Evolutionary conservation across 2,888 invertebrate species (phyloP).

Genomic region (Auanema freiburgensis): DNA sequence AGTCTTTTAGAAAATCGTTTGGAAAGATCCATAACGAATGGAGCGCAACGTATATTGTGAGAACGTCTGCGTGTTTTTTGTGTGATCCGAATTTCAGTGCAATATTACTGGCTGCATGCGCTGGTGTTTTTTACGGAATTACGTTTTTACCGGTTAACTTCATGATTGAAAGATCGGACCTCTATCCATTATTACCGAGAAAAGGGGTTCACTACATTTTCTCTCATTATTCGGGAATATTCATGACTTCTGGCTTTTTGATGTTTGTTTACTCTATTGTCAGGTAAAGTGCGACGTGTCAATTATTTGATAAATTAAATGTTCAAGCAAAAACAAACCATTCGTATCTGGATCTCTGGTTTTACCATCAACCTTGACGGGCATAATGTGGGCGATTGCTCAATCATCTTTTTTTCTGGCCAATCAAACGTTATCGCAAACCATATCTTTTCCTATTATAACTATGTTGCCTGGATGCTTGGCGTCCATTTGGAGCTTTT

Average conservation of each 20-base stretch:
- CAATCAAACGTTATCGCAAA: slow-evolving; percentile 66
- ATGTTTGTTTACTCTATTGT: slow-evolving; percentile 65
- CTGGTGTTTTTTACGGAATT: slow-evolving; percentile 67
- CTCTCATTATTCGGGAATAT: slow-evolving; percentile 67
- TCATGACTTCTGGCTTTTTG: slow-evolving; percentile 65
- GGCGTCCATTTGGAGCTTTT: slow-evolving; percentile 67
- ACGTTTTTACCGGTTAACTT: slow-evolving; percentile 68
- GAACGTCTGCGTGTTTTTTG: no score
- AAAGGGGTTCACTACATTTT: slow-evolving; percentile 66
- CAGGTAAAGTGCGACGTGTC: no score
- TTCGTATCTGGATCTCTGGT: slow-evolving; percentile 65
- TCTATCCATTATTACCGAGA: slow-evolving; percentile 44
- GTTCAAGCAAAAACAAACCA: slow-evolving; percentile 64
- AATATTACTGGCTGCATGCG: slow-evolving; percentile 64
- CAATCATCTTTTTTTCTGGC: slow-evolving; percentile 68
- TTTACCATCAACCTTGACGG: slow-evolving; percentile 67
- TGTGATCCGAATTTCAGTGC: slow-evolving; percentile 66
- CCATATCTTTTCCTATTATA: slow-evolving; percentile 67
- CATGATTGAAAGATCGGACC: slow-evolving; percentile 60
- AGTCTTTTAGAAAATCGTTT: no score
- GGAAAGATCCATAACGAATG: no score
- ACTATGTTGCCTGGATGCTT: slow-evolving; percentile 67
- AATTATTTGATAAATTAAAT: no score
- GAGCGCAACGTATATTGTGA: background rate
- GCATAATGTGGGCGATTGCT: slow-evolving; percentile 68